A percentile compares a stretch with the other conserved stretches of the same genome.
Conservation (phyloP, 2,888 invertebrate genomes). For the Liposcelis brunnea region DNA sequence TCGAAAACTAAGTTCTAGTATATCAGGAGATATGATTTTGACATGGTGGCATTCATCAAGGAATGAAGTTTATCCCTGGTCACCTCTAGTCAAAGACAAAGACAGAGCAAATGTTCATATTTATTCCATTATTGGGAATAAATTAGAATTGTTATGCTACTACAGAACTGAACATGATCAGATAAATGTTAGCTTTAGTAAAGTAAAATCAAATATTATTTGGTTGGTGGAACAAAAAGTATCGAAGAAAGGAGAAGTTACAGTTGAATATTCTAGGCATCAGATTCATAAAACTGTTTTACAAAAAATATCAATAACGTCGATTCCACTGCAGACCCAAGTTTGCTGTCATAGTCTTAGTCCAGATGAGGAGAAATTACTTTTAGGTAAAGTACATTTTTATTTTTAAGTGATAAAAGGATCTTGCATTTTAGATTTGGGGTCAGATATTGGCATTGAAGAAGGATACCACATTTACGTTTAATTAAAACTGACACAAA, state of each 20-base stretch:
- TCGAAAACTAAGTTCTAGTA: conserved; percentile 33
- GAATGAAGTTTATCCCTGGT: conserved; percentile 87
- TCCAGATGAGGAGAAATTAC: conserved; percentile 51
- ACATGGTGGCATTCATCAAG: conserved; percentile 74
- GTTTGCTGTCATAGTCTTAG: conserved; percentile 48
- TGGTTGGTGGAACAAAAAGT: conserved; percentile 71
- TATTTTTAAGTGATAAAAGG: not conserved
- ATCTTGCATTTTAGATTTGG: no score
- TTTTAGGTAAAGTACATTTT: not conserved
- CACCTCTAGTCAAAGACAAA: conserved; percentile 63
- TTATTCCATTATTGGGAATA: conserved; percentile 49
- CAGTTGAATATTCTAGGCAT: conserved; percentile 48
- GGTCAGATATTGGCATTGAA: no score
- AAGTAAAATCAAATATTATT: conserved; percentile 47
- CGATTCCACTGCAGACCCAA: conserved; percentile 51
- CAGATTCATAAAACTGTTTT: conserved; percentile 41
- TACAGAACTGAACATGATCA: conserved; percentile 81
- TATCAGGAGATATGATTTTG: conserved; percentile 38
- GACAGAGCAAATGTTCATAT: conserved; percentile 80
- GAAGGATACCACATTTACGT: no score
- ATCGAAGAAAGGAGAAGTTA: conserved; percentile 40
- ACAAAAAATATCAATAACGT: conserved; percentile 45
- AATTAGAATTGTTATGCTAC: conserved; percentile 58
- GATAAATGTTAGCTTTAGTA: conserved; percentile 60
- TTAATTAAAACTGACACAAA: no score